Evolutionary conservation across 2,113 vertebrate genomes (phyloP).

Genomic region (Pituophis catenifer): DNA sequence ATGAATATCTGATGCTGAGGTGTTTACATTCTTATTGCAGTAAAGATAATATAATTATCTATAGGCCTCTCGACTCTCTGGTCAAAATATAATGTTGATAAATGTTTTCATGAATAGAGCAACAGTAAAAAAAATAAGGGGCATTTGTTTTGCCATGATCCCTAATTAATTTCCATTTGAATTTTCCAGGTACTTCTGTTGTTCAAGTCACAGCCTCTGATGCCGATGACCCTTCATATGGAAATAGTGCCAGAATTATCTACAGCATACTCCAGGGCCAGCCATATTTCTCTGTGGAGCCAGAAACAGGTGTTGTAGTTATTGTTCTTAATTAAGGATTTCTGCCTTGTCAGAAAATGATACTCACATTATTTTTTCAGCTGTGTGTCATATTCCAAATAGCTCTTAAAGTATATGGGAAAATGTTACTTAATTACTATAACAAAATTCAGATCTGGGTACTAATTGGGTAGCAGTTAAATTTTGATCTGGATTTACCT

Average conservation of each 20-base stretch:
- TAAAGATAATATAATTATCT: neutral
- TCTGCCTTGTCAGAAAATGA: neutral
- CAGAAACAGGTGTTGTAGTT: conserved; percentile 74
- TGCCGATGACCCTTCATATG: conserved; percentile 80
- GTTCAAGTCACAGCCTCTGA: conserved; percentile 82
- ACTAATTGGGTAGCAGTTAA: neutral
- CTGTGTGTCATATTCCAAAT: accelerated
- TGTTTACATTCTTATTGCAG: neutral
- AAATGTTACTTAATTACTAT: neutral
- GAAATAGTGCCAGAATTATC: conserved; percentile 80
- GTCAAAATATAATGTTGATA: neutral
- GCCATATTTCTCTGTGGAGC: conserved; percentile 82
- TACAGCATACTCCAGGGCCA: conserved; percentile 84
- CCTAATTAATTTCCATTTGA: conserved; percentile 63
- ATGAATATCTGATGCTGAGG: neutral
- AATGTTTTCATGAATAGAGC: neutral
- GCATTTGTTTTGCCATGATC: conserved; percentile 37
- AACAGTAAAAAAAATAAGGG: neutral
- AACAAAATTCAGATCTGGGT: neutral
- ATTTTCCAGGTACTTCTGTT: conserved; percentile 79
- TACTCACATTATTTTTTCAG: neutral
- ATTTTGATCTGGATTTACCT: neutral
- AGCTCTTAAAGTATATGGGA: neutral
- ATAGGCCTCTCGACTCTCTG: neutral
- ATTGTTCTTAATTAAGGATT: neutral